A percentile compares a stretch with the other conserved stretches of the same genome.
phyloP scores from a whole-genome alignment of 2,888 invertebrate species.

The Gari tellinella region DNA sequence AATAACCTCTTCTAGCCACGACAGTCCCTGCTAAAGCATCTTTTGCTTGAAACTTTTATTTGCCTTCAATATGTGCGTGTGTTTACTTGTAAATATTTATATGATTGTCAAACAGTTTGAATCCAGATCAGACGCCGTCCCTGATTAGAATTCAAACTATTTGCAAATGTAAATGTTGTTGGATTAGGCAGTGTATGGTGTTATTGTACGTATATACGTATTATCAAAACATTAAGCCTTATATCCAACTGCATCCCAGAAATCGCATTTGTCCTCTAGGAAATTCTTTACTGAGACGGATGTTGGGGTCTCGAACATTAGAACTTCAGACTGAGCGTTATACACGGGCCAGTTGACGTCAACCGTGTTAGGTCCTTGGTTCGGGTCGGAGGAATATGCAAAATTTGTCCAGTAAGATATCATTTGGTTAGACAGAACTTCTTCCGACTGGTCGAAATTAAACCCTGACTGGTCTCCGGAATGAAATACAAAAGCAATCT shows the following conservation, averaged over 20 bases:
- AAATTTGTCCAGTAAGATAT: slow-evolving; percentile 80
- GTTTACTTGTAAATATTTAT: no score
- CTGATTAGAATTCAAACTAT: no score
- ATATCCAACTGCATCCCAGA: slow-evolving; percentile 78
- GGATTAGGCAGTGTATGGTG: no score
- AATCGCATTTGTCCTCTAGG: slow-evolving; percentile 66
- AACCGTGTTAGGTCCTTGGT: slow-evolving; percentile 48
- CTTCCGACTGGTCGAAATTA: slow-evolving; percentile 66
- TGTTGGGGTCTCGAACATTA: slow-evolving; percentile 66
- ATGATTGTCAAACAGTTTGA: no score
- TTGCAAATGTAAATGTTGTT: no score
- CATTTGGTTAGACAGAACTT: slow-evolving; percentile 60
- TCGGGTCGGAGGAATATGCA: slow-evolving; percentile 76
- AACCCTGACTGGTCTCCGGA: slow-evolving; percentile 63
- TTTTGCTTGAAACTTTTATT: no score
- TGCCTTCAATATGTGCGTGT: no score
- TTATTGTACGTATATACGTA: no score
- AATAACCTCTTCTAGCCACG: no score
- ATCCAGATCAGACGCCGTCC: no score
- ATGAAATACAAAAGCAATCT: slow-evolving; percentile 75
- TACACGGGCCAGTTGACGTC: slow-evolving; percentile 66
- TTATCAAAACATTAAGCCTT: slow-evolving; percentile 48
- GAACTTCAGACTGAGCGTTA: slow-evolving; percentile 36
- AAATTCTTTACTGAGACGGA: slow-evolving; percentile 56
- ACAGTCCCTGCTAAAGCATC: no score